These are phyloP conservation scores for Propithecus deckenii DNA, from an alignment of 2,797 vertebrate species.

Conservation along the genomic window DNA sequence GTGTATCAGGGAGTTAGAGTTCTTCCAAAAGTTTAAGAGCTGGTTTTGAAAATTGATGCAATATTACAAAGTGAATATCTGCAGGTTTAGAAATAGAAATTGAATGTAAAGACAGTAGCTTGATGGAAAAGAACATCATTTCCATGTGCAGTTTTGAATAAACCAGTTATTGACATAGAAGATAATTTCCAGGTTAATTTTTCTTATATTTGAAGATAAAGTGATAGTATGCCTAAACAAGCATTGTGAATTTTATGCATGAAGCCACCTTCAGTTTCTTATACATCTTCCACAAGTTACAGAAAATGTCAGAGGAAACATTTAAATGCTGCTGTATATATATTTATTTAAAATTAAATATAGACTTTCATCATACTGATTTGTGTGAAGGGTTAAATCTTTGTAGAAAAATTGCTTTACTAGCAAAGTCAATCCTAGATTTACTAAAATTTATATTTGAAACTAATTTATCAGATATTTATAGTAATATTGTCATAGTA, in stretches of 20 bases:
- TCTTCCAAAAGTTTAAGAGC: neutral
- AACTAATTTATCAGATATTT: neutral
- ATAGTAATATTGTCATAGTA: neutral
- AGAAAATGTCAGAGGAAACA: neutral
- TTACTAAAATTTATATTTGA: neutral
- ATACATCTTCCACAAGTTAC: neutral
- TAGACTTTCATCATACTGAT: neutral
- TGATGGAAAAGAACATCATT: neutral
- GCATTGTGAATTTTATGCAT: neutral
- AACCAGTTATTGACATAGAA: neutral
- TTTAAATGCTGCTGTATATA: neutral
- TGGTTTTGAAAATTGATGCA: neutral
- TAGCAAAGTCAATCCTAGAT: neutral
- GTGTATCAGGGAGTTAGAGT: neutral
- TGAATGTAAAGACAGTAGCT: neutral
- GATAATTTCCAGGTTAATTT: neutral
- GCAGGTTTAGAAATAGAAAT: neutral
- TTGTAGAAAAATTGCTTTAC: neutral
- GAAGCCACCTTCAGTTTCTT: neutral
- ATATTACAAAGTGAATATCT: neutral
- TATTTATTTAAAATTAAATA: neutral
- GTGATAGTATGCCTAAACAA: neutral
- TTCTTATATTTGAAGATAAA: neutral
- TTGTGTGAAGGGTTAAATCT: neutral
- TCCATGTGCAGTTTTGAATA: neutral